Evolutionary conservation across 2,797 vertebrate species (phyloP).

Genomic region (Eptatretus atami): DNA sequence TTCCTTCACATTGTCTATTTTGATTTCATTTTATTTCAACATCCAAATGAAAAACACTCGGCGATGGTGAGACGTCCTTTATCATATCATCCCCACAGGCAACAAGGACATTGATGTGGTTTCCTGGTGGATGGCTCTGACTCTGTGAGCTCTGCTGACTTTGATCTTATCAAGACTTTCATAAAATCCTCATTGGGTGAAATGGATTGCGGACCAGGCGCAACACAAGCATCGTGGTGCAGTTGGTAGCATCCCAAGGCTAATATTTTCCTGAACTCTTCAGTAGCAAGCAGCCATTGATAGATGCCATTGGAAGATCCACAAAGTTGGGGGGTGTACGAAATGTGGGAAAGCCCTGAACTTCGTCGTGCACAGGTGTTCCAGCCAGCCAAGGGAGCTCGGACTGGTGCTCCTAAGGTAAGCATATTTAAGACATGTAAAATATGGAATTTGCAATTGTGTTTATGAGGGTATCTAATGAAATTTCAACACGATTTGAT

Average conservation of each 20-base stretch:
- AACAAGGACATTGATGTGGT: background rate
- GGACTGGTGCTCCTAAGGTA: no score
- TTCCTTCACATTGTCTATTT: no score
- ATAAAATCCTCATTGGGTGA: background rate
- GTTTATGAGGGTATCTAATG: no score
- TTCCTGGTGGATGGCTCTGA: constrained; percentile 2
- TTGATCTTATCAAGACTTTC: background rate
- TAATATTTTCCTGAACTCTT: background rate
- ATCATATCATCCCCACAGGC: background rate
- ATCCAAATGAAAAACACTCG: no score
- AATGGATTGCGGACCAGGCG: background rate
- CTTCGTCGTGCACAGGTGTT: background rate
- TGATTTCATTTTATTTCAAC: no score
- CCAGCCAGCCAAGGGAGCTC: background rate
- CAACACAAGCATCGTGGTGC: background rate
- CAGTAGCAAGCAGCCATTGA: background rate
- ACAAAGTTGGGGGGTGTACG: background rate
- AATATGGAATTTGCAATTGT: no score
- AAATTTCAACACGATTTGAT: no score
- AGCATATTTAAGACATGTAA: no score
- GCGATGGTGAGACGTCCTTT: no score
- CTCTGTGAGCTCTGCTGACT: background rate
- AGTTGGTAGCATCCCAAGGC: constrained; percentile 1
- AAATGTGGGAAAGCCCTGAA: background rate
- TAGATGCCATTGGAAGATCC: background rate